Conservation (phyloP, 2,888 invertebrate species). For the Drosophila infuscata region DNA sequence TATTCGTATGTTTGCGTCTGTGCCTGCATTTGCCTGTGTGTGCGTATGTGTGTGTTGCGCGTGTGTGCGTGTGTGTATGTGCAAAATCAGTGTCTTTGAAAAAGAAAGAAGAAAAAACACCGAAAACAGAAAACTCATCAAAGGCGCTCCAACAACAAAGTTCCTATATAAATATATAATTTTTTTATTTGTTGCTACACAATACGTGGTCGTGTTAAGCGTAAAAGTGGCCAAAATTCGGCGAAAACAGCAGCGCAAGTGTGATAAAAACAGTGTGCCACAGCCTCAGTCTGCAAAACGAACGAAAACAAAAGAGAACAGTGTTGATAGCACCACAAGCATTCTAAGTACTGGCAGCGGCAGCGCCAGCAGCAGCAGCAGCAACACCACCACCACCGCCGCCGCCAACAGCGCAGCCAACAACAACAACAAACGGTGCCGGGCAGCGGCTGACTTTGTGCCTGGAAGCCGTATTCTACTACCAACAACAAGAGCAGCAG, state of each 20-base stretch:
- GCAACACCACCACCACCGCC: slow-evolving; percentile 47
- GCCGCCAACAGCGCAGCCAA: slow-evolving; percentile 39
- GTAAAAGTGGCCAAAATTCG: slow-evolving; percentile 80
- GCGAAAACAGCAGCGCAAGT: slow-evolving; percentile 79
- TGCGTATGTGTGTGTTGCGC: slow-evolving; percentile 34
- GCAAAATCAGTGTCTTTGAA: slow-evolving; percentile 61
- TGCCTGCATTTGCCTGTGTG: slow-evolving; percentile 26
- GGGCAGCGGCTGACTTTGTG: slow-evolving; percentile 68
- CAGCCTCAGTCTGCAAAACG: slow-evolving; percentile 65
- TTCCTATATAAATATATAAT: slow-evolving; percentile 51
- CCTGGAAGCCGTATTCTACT: slow-evolving; percentile 42
- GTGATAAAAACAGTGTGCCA: slow-evolving; percentile 73
- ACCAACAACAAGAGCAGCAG: slow-evolving; percentile 29
- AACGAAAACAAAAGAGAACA: slow-evolving; percentile 75
- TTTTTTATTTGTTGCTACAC: slow-evolving; percentile 22
- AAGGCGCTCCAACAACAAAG: slow-evolving; percentile 43
- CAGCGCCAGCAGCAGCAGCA: slow-evolving; percentile 55
- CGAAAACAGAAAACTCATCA: slow-evolving; percentile 46
- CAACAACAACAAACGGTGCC: slow-evolving; percentile 62
- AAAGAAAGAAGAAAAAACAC: slow-evolving; percentile 31
- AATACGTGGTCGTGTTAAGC: slow-evolving; percentile 52
- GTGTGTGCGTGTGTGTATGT: slow-evolving; percentile 49
- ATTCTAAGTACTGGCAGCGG: slow-evolving; percentile 58
- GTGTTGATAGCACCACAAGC: slow-evolving; percentile 72
- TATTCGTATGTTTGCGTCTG: slow-evolving; percentile 47